Evolutionary conservation across 2,888 invertebrate species (phyloP), one percentile per base, ranked within the genome.

Genomic region (Cantharis lateralis): DNA sequence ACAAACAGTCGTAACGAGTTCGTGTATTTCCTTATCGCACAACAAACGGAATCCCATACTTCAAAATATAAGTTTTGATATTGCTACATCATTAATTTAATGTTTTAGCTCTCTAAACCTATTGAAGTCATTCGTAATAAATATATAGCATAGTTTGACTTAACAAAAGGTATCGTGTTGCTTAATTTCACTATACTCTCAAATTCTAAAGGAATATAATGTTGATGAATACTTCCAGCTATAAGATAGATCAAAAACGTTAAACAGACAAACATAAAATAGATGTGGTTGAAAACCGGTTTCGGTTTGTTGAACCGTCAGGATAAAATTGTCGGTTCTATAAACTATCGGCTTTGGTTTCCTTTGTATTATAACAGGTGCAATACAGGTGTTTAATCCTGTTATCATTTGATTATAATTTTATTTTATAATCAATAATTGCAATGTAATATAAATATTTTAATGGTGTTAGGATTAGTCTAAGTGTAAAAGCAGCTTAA

Each of bases 391-490:
- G 48, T 48, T 48, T 48, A 48, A 48, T 48, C n/a, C 48, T 48
- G n/a, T 48, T 48, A 48, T 48, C 48, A 7, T 9, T n/a, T n/a
- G 48, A 48, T 48, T 48, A 48, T n/a, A 48, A 48, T 48, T 48
- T 13, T 9, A n/a, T 48, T 48, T 48, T 48, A 48, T 11, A 11
- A 3, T 3, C 4, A 4, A 32, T 32, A 13, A 32, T 32, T 32
- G 3, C 32, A 32, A 2, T 48, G 13, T 48, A 48, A 48, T n/a
- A 7, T 48, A 72, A 66, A 72, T 66, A 72, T 24, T 66, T 72
- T 72, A 72, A 72, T 20, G 32, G 28, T 66, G 66, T 64, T 18
- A 72, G 26, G 64, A 72, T 72, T 72, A n/a, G 9, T 48, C n/a
- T 48, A 48, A 48, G 48, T n/a, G n/a, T 48, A n/a, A 48, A 48